Conservation (phyloP, 1,140 invertebrate genomes). For the Heliconius hermathena region DNA sequence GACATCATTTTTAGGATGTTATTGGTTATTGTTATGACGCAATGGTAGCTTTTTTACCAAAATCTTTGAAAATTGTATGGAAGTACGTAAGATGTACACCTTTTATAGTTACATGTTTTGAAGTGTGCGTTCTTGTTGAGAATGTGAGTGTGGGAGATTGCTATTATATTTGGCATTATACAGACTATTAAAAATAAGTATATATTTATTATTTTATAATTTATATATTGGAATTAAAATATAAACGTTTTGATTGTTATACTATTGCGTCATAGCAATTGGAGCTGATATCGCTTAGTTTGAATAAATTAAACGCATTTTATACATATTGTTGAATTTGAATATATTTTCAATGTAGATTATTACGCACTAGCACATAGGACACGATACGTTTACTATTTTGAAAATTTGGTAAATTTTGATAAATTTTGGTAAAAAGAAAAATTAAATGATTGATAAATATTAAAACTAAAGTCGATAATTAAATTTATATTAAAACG, state of each 20-base stretch:
- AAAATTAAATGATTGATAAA: conserved; percentile 9
- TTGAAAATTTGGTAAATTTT: conserved; percentile 12
- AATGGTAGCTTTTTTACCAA: conserved; percentile 21
- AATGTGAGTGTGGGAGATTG: not conserved
- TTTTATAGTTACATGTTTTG: conserved; percentile 16
- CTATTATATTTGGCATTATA: not conserved
- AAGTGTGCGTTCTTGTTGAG: not conserved
- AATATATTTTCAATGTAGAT: conserved; percentile 30
- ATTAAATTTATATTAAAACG: not conserved
- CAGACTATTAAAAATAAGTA: conserved; percentile 1
- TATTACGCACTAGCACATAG: conserved; percentile 37
- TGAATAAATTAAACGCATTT: conserved; percentile 16
- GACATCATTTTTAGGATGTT: conserved; percentile 29
- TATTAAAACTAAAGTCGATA: not conserved
- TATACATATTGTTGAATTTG: conserved; percentile 35
- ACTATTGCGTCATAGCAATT: conserved; percentile 35
- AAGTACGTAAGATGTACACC: not conserved
- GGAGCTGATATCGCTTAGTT: conserved; percentile 21
- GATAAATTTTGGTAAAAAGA: conserved; percentile 1
- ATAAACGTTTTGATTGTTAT: conserved; percentile 17
- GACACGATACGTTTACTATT: conserved; percentile 35
- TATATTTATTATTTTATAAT: conserved; percentile 4
- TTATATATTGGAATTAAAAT: conserved; percentile 20
- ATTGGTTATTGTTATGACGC: conserved; percentile 31
- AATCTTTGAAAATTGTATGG: conserved; percentile 2